These are phyloP conservation scores for Chelonia mydas DNA, from an alignment of 2,797 vertebrate species.

Conservation along the genomic window DNA sequence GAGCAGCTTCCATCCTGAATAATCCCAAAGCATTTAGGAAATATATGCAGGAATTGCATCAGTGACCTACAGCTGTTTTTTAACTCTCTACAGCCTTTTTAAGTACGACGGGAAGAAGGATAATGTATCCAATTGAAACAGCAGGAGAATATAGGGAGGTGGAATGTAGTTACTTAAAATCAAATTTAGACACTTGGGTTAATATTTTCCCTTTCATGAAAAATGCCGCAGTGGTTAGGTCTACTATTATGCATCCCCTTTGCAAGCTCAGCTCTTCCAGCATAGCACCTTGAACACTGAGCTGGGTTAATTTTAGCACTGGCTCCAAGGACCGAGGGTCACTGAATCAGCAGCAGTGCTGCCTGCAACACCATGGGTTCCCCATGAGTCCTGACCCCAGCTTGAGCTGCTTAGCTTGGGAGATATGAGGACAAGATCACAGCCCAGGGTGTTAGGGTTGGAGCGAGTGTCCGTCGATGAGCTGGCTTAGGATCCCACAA, in stretches of 20 bases:
- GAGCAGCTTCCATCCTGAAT: neutral
- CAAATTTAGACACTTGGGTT: neutral
- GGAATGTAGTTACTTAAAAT: neutral
- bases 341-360: neutral
- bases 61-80: neutral
- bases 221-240: neutral
- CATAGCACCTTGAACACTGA: neutral
- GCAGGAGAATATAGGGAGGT: neutral
- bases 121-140: neutral
- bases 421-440: neutral
- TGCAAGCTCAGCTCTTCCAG: neutral
- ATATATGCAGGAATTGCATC: accelerated
- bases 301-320: neutral
- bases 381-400: neutral
- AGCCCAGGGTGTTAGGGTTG: neutral
- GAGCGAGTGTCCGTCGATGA: neutral
- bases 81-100: neutral
- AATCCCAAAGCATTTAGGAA: accelerated
- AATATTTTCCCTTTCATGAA: neutral
- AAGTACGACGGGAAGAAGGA: neutral
- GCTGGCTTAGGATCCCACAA: neutral
- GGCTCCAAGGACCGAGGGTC: neutral
- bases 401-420: neutral
- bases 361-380: neutral
- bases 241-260: neutral